These are phyloP conservation scores for Lucinisca nassula DNA, from an alignment of 2,888 invertebrate species.

Conservation along the genomic window DNA sequence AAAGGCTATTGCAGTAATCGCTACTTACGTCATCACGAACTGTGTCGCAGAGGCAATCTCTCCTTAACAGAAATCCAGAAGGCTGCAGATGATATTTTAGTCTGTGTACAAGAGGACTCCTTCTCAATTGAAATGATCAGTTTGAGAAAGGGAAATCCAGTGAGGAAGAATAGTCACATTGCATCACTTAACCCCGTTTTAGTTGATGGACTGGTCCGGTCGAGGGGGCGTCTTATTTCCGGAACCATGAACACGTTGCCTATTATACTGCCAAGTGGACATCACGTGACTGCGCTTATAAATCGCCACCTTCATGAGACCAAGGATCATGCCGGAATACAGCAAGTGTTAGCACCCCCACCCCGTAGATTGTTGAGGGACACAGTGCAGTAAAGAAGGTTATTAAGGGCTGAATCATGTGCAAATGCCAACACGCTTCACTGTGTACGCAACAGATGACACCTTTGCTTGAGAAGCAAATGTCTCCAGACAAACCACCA, in stretches of 20 bases:
- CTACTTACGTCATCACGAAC: neutral
- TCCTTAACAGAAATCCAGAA: conserved; percentile 22
- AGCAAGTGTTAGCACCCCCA: neutral
- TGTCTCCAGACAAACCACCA: conserved; percentile 46
- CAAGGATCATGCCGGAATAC: neutral
- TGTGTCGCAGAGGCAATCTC: neutral
- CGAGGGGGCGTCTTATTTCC: neutral
- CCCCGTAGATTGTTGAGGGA: neutral
- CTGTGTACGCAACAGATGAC: conserved; percentile 43
- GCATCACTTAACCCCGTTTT: conserved; percentile 12
- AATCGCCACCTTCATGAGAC: conserved; percentile 46
- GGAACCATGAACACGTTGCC: neutral
- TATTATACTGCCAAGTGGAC: neutral
- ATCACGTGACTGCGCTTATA: conserved; percentile 17
- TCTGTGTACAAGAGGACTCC: neutral
- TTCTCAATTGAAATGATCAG: neutral
- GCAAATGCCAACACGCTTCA: neutral
- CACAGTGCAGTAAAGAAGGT: neutral
- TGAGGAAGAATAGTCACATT: conserved; percentile 20
- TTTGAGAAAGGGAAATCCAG: conserved; percentile 2
- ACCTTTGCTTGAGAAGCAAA: conserved; percentile 41
- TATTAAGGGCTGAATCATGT: neutral
- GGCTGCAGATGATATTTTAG: conserved; percentile 7
- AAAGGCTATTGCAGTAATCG: neutral
- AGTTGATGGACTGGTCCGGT: neutral